Base-by-base conservation (phyloP, 2,797 vertebrate species). In the Neosilurus hyrtlii region DNA sequence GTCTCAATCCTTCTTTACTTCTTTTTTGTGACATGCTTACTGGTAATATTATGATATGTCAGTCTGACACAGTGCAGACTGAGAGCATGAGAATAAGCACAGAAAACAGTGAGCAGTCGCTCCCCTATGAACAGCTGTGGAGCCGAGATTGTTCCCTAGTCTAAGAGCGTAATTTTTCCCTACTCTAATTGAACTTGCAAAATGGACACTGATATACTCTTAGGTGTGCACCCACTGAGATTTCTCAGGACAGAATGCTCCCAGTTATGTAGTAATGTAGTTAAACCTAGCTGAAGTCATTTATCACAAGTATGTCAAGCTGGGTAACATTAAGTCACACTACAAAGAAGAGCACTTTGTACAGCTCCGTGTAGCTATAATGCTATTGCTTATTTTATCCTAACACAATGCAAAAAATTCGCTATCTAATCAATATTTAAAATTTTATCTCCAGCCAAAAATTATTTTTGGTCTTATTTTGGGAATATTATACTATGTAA, bases 1-100 rank as follows among this genome's bases (percentile, higher is more conserved):
- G 84, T 85, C 84, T 87, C 85, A 68, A 61, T 76, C 65, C 9
- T 16, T 80, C 71, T 74, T 78, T 30, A 84, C 65, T 79, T 77
- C 79, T 81, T 83, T 71, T 72, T 57, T 30, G 87, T 90, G 87
- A 89, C 91, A 91, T 90, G 83, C 37, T 62, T 18, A 57, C 74
- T 61, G 30, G 15, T 26, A 62, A 62, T 49, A 61, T 77, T 62
- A 49, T 77, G n/a, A 43, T 16, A 24, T 62, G 59, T 87, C 76
- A 83, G 86, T 86, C 73, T 89, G 81, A 89, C 89, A 87, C 88
- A 90, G 82, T 85, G 77, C 80, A 86, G 76, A 71, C 54, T 78
- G 85, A 88, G 85, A 87, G 76, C 82, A 79, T 87, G 51, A 57
- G 20, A 78, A 73, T 22, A 81, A 15, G 75, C 51, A 67, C 66